A percentile compares a stretch with the other conserved stretches of the same genome.
These are phyloP conservation scores for Baryphthengus martii DNA, from an alignment of 2,113 vertebrate species.

Conservation along the genomic window DNA sequence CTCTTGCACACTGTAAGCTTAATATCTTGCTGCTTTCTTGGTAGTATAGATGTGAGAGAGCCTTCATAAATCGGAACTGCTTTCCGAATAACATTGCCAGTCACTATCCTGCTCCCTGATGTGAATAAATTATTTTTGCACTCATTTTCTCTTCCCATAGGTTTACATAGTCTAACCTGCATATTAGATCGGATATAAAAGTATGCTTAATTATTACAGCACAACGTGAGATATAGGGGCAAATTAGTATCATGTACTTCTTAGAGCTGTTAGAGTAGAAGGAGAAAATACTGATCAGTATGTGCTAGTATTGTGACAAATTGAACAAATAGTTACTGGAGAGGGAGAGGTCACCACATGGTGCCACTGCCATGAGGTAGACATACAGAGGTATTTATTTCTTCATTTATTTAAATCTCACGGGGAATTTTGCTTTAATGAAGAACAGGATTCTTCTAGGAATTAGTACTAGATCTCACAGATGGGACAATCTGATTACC, in stretches of 20 bases:
- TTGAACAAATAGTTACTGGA: background rate
- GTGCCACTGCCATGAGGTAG: background rate
- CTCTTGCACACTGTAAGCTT: background rate
- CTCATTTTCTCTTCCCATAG: background rate
- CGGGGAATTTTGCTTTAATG: background rate
- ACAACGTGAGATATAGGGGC: accelerated
- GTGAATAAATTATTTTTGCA: background rate
- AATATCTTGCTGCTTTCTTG: background rate
- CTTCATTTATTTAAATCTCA: background rate
- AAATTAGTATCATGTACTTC: background rate
- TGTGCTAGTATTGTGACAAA: background rate
- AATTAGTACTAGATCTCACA: background rate
- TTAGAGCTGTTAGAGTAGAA: background rate
- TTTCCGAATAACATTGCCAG: background rate
- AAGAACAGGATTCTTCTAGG: background rate
- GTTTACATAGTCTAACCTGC: background rate
- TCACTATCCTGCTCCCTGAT: background rate
- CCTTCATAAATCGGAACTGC: background rate
- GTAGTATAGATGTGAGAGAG: background rate
- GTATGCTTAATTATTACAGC: background rate
- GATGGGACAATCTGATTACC: background rate
- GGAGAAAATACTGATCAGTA: background rate
- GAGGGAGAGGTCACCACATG: background rate
- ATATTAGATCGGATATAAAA: background rate
- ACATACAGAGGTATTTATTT: background rate